Evolutionary conservation across 2,888 invertebrate species (phyloP), one percentile per base, ranked within the genome.

Genomic region (Leptinotarsa rubiginosa): DNA sequence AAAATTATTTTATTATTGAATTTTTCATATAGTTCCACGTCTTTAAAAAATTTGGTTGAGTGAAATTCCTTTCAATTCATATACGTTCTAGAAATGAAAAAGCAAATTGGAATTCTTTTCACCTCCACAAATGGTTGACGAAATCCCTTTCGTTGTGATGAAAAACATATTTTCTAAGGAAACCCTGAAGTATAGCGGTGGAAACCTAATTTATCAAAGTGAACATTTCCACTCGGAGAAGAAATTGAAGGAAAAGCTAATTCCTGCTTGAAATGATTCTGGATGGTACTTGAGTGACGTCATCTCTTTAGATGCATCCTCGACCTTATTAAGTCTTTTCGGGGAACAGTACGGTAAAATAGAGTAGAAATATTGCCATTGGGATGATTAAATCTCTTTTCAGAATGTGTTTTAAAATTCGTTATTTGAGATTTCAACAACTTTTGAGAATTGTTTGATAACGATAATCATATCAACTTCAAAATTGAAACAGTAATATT

Each of bases 171-270:
- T 62, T 62, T 31, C 62, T 16, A 10, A 31, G 62, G 41, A 62
- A 41, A 62, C 62, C n/a, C 62, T 10, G 62, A 62, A 18, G 62
- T 41, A 62, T 62, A 62, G 62, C 70, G 54, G 67, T 74, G 75
- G 72, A 75, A 75, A 74, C 73, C 74, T 69, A 77, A 75, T 78
- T 77, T 77, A 69, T 75, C 75, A 77, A 78, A 77, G 75, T 75
- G 74, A 78, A 72, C 75, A 74, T 74, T 74, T 71, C 74, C 74
- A 66, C 72, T 73, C 52, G 50, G 64, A 16, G 73, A 69, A 74
- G 74, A 75, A 77, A 75, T 74, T 78, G 70, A 72, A 78, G 74
- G 70, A 74, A 78, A 77, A 77, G 77, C 76, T 69, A 75, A 75
- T 77, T 77, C 68, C 75, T 75, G 74, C 72, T 73, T 68, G 74